Base-by-base conservation (phyloP, 2,797 vertebrate species). In the Anguilla obscura region DNA sequence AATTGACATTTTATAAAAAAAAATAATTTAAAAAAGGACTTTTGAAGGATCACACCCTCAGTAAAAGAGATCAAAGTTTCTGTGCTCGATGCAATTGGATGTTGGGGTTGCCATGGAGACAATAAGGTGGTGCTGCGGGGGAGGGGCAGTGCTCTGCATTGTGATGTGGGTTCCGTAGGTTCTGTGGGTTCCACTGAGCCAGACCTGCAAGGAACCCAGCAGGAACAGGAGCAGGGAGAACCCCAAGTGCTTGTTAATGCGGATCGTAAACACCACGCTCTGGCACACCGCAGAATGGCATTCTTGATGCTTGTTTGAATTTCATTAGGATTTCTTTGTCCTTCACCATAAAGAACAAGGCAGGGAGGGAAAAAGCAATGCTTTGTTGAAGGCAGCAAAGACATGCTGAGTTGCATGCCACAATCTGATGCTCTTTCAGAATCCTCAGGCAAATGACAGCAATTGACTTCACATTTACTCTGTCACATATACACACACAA, bases 251-350 rank as follows among this genome's bases (percentile, higher is more conserved):
- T 8, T 71, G 12, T 63, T 90, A 91, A 92, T 88, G 79, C 5
- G 93, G 92, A 95, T 96, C 94, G 93, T 95, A 94, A 95, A 92
- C 93, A 95, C 95, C 94, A 95, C 96, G 95, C 94, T 88, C 10
- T 7, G 18, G 50, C 8, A 88, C 89, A 52, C 79, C 80, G 63
- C 24, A 8, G 30, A 56, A 30, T 27, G 60, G 87, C 48, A 87
- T 89, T 86, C 90, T 66, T 94, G 95, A 95, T 93, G 93, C 95
- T 94, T 33, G 36, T 86, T 76, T 88, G 91, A 86, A 92, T 90
- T 93, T 93, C 90, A 91, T 92, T 90, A 85, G 85, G 91, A 93
- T 85, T 66, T 85, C 85, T 60, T 45, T 85, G 33, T 45, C 16
- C 92, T 92, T 89, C 60, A 87, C 91, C 16, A 60, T 94, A 93